A percentile compares a stretch with the other conserved stretches of the same genome.
These are phyloP conservation scores for Drosophila punjabiensis DNA, from an alignment of 1,140 invertebrate species.

Conservation along the genomic window DNA sequence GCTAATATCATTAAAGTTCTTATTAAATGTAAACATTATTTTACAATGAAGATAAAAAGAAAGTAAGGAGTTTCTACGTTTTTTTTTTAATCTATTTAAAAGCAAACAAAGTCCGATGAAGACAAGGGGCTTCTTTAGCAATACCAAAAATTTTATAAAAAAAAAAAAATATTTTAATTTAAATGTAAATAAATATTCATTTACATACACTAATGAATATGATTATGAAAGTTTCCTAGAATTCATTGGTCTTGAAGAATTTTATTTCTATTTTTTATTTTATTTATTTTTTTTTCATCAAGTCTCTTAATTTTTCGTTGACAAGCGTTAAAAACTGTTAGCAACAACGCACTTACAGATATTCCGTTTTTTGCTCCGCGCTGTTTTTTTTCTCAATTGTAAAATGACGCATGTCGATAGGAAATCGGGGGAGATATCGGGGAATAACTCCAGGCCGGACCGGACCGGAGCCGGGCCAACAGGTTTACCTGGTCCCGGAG, in stretches of 20 bases:
- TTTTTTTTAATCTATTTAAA: too few relatives aligned
- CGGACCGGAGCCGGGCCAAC: conserved; percentile 50
- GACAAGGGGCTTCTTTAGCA: too few relatives aligned
- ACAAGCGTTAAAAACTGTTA: conserved; percentile 6
- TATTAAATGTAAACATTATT: too few relatives aligned
- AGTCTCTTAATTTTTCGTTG: not conserved
- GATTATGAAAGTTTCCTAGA: not conserved
- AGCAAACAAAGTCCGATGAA: too few relatives aligned
- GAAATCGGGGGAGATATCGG: conserved; percentile 11
- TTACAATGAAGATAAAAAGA: too few relatives aligned
- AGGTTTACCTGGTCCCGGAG: conserved; percentile 54
- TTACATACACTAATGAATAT: not conserved
- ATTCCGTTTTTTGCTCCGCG: conserved; percentile 4
- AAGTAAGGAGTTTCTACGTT: too few relatives aligned
- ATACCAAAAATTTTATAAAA: too few relatives aligned
- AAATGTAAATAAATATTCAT: not conserved
- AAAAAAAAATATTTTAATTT: too few relatives aligned
- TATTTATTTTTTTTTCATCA: too few relatives aligned
- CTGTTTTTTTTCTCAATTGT: conserved; percentile 5
- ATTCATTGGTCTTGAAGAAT: not conserved
- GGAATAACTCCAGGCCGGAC: conserved; percentile 36
- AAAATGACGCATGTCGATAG: conserved; percentile 40
- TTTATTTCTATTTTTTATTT: not conserved
- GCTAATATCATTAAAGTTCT: too few relatives aligned
- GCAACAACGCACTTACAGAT: conserved; percentile 1